These are phyloP conservation scores for Elmis aenea DNA, from an alignment of 2,888 invertebrate species.

Conservation along the genomic window DNA sequence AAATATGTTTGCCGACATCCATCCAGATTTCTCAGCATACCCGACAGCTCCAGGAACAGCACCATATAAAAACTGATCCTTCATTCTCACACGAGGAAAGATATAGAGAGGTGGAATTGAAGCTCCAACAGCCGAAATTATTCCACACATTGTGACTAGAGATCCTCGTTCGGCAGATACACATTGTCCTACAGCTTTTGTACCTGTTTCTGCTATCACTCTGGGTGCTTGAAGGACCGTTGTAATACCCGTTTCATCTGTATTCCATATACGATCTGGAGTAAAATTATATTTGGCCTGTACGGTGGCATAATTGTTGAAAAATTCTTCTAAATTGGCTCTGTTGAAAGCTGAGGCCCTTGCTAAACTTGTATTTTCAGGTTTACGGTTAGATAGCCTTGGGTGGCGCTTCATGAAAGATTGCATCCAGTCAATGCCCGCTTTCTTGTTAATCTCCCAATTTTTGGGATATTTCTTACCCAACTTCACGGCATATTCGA, in stretches of 20 bases:
- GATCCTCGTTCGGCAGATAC: slow-evolving; percentile 21
- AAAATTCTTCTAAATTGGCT: slow-evolving; percentile 7
- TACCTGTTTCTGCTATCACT: slow-evolving; percentile 9
- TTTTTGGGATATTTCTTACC: slow-evolving; percentile 2
- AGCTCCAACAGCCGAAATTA: slow-evolving; percentile 23
- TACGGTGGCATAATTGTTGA: slow-evolving; percentile 3
- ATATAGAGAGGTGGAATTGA: slow-evolving; percentile 24
- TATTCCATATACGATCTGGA: slow-evolving; percentile 11
- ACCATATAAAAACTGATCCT: slow-evolving; percentile 14
- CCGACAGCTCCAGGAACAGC: slow-evolving; percentile 16
- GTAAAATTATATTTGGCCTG: slow-evolving; percentile 7
- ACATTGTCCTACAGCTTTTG: slow-evolving; percentile 18
- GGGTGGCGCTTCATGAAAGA: too few relatives aligned
- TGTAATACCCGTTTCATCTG: slow-evolving; percentile 28
- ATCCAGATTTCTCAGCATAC: slow-evolving; percentile 15
- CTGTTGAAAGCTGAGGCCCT: too few relatives aligned
- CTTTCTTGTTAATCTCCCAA: slow-evolving; percentile 4
- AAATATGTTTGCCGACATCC: slow-evolving; percentile 22
- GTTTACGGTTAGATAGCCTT: too few relatives aligned
- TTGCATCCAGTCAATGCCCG: too few relatives aligned
- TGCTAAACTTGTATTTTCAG: too few relatives aligned
- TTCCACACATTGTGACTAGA: slow-evolving; percentile 22
- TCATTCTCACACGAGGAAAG: slow-evolving; percentile 19
- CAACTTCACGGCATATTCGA: slow-evolving; percentile 5
- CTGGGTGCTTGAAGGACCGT: slow-evolving; percentile 13